Base-by-base conservation (phyloP, 1,140 invertebrate species). In the Ceratosolen solmsi region DNA sequence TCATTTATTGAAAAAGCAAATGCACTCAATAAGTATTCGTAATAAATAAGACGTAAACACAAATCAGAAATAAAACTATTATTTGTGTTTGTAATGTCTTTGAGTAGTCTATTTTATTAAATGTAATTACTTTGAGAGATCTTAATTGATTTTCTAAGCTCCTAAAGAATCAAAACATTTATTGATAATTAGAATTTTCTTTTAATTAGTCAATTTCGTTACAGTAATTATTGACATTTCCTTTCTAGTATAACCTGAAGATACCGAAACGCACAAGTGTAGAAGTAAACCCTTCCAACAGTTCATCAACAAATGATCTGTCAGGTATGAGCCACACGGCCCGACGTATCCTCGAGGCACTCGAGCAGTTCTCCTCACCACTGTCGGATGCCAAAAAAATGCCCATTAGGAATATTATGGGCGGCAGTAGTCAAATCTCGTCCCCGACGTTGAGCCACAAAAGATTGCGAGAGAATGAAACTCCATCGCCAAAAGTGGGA, bases 331-430 rank as follows among this genome's bases (percentile, higher is more conserved):
- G 94, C 79, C 92, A 93, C 79, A 94, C 95, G 3, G 93, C 95
- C 0, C 93, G 93, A 76, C 92, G 94, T 82, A 95, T 96, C 79
- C 89, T 96, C 79, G 94, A 95, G 83, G 92, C 96, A 49, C 88
- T 96, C 36, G 95, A 96, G 87, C 93, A 95, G 80, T 96, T 95
- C 87, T 94, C 95, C 0, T 95, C 95, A 2, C 94, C 95, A 1
- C 89, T 96, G 74, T 92, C 92, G n/a, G 95, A 96, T 87, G 95
- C 94, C 30, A 94, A 93, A 85, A 94, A 94, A 85, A 95, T 95
- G 86, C 94, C 94, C n/a, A 87, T 92, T 1, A 89, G 88, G 71
- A 89, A 86, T 71, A 87, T 85, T 30, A 83, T 88, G 49, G 83
- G 84, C 20, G 33, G 80, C 9, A 82, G 70, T 33, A 68, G 75